phyloP scores from a whole-genome alignment of 2,797 vertebrate species.

The Myripristis murdjan region DNA sequence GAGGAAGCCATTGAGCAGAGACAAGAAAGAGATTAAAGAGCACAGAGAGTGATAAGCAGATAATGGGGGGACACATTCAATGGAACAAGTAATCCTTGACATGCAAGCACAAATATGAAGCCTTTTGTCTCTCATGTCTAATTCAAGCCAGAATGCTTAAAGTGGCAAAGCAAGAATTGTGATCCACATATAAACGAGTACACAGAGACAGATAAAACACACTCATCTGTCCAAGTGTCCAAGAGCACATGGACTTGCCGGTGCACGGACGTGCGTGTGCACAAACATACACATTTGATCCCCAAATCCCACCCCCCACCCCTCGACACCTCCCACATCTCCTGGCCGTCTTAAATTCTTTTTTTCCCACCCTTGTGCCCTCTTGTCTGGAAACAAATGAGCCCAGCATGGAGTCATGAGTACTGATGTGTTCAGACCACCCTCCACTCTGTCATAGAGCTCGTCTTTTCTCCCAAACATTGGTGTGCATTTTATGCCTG shows the following conservation, averaged over 20 bases:
- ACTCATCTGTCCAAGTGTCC: conserved; percentile 68
- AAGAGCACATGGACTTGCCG: conserved; percentile 41
- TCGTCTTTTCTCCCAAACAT: conserved; percentile 71
- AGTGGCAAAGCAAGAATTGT: conserved; percentile 82
- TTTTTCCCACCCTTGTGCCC: conserved; percentile 85
- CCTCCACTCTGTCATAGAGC: conserved; percentile 81
- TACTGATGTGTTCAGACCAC: conserved; percentile 84
- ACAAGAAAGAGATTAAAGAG: conserved; percentile 95
- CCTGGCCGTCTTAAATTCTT: conserved; percentile 66
- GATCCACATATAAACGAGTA: conserved; percentile 83
- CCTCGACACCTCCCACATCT: conserved; percentile 67
- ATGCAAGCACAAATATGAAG: conserved; percentile 91
- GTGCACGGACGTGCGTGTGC: conserved; percentile 45
- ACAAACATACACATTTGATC: conserved; percentile 53
- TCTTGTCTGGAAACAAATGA: conserved; percentile 88
- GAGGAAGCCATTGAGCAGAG: conserved; percentile 90
- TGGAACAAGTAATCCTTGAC: conserved; percentile 92
- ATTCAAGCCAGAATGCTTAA: conserved; percentile 85
- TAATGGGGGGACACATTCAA: conserved; percentile 91
- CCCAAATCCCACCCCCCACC: conserved; percentile 31
- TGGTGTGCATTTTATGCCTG: conserved; percentile 84
- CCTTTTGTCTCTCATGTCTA: conserved; percentile 91
- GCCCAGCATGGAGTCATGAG: conserved; percentile 84
- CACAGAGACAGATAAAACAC: conserved; percentile 79
- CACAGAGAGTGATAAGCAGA: conserved; percentile 92